A percentile compares a stretch with the other conserved stretches of the same genome.
Evolutionary conservation across 2,888 invertebrate species (phyloP).

Genomic region (Gnatocerus cornutus): DNA sequence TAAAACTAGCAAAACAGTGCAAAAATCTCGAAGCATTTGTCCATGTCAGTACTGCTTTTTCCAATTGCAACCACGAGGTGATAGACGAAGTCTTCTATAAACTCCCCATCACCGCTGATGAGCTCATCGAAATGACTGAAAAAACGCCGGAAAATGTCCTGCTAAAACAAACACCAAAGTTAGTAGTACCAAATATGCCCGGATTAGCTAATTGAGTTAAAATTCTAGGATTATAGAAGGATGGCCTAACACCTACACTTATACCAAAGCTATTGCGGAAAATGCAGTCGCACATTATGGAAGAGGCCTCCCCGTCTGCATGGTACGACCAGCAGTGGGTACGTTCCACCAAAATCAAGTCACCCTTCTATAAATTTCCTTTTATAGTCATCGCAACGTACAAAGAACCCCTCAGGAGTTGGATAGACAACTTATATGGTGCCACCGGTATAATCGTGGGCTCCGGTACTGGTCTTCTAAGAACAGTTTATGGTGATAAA

Average conservation of each 20-base stretch:
- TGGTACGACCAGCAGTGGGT: constrained; percentile 80
- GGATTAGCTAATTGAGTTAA: background rate
- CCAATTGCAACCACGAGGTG: constrained; percentile 57
- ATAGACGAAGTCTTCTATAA: constrained; percentile 71
- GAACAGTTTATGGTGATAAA: constrained; percentile 76
- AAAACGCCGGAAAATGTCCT: constrained; percentile 63
- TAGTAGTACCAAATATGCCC: background rate
- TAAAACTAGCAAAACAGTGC: constrained; percentile 72
- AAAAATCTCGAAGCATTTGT: constrained; percentile 72
- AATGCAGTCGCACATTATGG: constrained; percentile 74
- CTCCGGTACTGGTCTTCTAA: constrained; percentile 41
- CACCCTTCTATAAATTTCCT: background rate
- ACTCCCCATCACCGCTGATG: constrained; percentile 70
- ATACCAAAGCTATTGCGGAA: constrained; percentile 82
- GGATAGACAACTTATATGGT: constrained; percentile 92
- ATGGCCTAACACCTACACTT: constrained; percentile 83
- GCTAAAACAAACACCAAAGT: constrained; percentile 13
- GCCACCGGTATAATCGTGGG: constrained; percentile 76
- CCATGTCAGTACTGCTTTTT: constrained; percentile 62
- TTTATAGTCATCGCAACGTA: constrained; percentile 74
- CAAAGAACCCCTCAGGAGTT: constrained; percentile 82
- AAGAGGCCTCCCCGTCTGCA: constrained; percentile 75
- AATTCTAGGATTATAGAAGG: constrained; percentile 69
- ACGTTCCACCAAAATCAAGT: background rate
- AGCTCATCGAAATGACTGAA: constrained; percentile 66